phyloP scores from a whole-genome alignment of 1,140 invertebrate species.

The Trachymyrmex cornetzi region DNA sequence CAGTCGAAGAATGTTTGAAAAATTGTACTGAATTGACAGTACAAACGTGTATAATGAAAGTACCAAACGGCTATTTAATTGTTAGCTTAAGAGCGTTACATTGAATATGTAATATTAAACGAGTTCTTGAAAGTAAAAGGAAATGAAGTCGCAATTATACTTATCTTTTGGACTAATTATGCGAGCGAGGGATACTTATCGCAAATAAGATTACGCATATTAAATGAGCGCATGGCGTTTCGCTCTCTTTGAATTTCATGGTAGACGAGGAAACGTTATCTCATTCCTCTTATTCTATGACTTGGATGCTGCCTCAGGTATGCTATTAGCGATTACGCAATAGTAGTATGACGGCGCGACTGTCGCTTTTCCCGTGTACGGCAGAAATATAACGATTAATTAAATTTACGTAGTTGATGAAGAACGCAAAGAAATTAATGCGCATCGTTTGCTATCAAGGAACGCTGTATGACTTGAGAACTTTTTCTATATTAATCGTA shows the following conservation, averaged over 20 bases:
- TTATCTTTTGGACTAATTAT: conserved; percentile 55
- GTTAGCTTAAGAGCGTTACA: conserved; percentile 1
- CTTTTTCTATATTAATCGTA: background rate
- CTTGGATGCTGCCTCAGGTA: conserved; percentile 37
- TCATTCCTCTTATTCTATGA: conserved; percentile 49
- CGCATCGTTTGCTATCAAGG: background rate
- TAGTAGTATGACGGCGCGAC: conserved; percentile 25
- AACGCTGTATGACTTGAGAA: background rate
- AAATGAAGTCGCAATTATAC: conserved; percentile 54
- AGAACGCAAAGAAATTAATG: conserved; percentile 31
- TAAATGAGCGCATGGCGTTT: conserved; percentile 51
- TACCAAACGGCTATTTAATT: conserved; percentile 18
- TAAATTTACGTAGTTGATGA: conserved; percentile 25
- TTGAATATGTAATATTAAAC: conserved; percentile 26
- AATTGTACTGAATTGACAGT: background rate
- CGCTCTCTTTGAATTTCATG: conserved; percentile 55
- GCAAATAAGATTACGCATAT: conserved; percentile 59
- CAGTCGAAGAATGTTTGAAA: background rate
- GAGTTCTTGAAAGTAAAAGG: conserved; percentile 23
- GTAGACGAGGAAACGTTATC: conserved; percentile 40
- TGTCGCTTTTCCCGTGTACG: conserved; percentile 44
- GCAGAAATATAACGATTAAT: conserved; percentile 49
- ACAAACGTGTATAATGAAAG: conserved; percentile 10
- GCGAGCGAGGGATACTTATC: conserved; percentile 49
- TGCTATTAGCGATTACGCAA: conserved; percentile 45